Evolutionary conservation across 2,113 vertebrate species (phyloP).

Genomic region (Brachypteracias leptosomus): DNA sequence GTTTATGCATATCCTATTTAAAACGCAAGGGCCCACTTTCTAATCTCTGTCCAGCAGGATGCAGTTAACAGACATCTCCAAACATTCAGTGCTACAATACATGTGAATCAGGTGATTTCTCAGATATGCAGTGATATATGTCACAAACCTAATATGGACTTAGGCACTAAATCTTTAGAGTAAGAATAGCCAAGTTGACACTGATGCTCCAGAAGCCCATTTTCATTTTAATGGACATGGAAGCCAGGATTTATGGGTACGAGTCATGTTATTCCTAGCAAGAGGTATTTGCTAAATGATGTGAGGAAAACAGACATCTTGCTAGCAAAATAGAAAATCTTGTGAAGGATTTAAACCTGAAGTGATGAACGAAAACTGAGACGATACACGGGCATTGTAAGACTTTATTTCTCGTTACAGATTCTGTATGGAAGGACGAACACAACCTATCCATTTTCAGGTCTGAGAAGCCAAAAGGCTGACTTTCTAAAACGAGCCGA

Average conservation of each 20-base stretch:
- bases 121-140: background rate
- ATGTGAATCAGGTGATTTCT: background rate
- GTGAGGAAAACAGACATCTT: background rate
- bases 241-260: background rate
- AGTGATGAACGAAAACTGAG: rapidly evolving
- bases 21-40: background rate
- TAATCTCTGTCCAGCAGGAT: background rate
- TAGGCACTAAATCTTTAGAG: background rate
- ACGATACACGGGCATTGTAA: background rate
- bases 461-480: background rate
- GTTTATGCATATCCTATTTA: background rate
- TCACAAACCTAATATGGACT: background rate
- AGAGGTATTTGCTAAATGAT: background rate
- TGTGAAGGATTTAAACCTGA: background rate
- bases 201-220: background rate
- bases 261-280: background rate
- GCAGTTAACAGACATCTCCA: background rate
- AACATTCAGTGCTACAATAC: background rate
- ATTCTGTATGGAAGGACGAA: background rate
- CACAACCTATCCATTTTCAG: background rate
- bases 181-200: background rate
- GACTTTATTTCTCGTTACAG: background rate
- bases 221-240: background rate
- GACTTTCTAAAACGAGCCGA: background rate
- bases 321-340: rapidly evolving